A percentile compares a stretch with the other conserved stretches of the same genome.
These are phyloP conservation scores for Hyppa rectilinea DNA, from an alignment of 2,888 invertebrate genomes.

Conservation along the genomic window DNA sequence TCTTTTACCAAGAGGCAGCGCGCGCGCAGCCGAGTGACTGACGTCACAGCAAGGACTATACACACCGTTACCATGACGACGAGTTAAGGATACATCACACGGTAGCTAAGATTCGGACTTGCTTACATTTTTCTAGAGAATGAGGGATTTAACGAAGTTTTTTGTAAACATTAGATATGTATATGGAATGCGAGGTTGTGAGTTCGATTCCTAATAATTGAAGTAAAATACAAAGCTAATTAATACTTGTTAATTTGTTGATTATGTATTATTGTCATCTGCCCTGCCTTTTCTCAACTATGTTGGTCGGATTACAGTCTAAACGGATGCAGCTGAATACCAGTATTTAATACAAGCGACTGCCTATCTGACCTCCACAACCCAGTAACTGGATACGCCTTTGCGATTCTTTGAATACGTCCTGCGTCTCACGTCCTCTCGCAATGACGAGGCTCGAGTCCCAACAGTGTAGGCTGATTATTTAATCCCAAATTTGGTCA, in stretches of 20 bases:
- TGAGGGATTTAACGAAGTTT: neutral
- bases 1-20: constrained; percentile 58
- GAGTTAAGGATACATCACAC: constrained; percentile 32
- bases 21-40: constrained; percentile 46
- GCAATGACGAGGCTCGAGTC: too few species aligned
- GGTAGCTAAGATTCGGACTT: constrained; percentile 31
- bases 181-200: constrained; percentile 35
- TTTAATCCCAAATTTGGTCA: neutral
- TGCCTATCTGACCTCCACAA: neutral
- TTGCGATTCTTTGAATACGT: neutral
- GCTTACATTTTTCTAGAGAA: constrained; percentile 10
- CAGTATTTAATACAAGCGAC: constrained; percentile 2
- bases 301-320: neutral
- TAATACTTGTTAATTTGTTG: constrained; percentile 11
- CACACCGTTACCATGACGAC: constrained; percentile 58
- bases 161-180: constrained; percentile 14
- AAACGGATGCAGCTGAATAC: constrained; percentile 3
- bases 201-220: constrained; percentile 39
- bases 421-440: neutral
- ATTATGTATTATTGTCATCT: neutral
- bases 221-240: constrained; percentile 14
- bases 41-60: constrained; percentile 49
- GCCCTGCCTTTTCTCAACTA: neutral
- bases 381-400: neutral
- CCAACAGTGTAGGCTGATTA: neutral